phyloP scores from a whole-genome alignment of 37 sponge, comb jelly and placozoan genomes.

The Ianthella basta region DNA sequence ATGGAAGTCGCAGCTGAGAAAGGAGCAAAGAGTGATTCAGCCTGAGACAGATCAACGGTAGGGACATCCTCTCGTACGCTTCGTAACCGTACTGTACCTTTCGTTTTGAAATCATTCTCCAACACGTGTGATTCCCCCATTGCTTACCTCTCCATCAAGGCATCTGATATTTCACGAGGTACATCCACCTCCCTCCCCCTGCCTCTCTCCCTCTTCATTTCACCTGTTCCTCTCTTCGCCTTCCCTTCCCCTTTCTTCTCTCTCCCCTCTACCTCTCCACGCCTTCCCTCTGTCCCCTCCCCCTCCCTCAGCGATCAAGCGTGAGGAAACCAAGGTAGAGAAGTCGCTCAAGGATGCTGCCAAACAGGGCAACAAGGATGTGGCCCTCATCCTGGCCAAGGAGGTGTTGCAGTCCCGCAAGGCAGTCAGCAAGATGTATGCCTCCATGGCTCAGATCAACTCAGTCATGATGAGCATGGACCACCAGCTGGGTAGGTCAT shows the following conservation, averaged over 20 bases:
- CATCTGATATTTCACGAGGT: no score
- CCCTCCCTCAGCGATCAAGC: conserved; percentile 66
- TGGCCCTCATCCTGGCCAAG: conserved; percentile 95
- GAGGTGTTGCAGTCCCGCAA: conserved; percentile 92
- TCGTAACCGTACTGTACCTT: no score
- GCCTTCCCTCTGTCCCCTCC: neutral
- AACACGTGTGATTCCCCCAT: no score
- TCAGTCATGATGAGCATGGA: conserved; percentile 98
- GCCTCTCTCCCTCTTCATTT: no score
- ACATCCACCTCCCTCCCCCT: no score
- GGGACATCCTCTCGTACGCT: neutral
- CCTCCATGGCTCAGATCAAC: conserved; percentile 98
- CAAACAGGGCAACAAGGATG: conserved; percentile 93
- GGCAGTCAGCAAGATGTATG: conserved; percentile 92
- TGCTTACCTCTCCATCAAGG: no score
- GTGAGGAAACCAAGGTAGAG: conserved; percentile 91
- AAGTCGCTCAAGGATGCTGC: conserved; percentile 96
- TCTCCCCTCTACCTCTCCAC: no score
- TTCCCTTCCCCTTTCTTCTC: no score
- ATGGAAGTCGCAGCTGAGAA: conserved; percentile 77
- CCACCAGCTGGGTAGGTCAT: conserved; percentile 82
- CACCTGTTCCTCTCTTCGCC: no score
- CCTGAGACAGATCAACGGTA: conserved; percentile 91
- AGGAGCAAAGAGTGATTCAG: conserved; percentile 94
- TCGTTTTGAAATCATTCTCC: no score